Evolutionary conservation across 2,797 vertebrate species (phyloP), one percentile per base, ranked within the genome.

Genomic region (Holocentrus rufus): DNA sequence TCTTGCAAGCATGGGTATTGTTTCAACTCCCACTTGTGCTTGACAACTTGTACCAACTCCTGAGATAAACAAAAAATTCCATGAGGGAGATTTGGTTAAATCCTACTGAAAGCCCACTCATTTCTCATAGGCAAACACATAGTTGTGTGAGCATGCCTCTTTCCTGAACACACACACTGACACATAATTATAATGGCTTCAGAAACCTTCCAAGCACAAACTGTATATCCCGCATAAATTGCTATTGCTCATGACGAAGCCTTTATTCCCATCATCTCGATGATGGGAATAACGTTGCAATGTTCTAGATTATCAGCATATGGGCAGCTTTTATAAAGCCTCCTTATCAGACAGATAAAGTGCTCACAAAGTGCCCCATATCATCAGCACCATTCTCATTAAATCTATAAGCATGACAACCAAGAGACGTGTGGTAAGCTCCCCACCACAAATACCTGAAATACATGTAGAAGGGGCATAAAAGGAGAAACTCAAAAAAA

Each of bases 341-440:
- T 68, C 55, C 60, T 69, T 39, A 76, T 79, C 61, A 49, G 52
- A 22, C 1, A 42, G 54, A 84, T 65, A 66, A 81, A 71, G 69
- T 70, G 68, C 63, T 62, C 10, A 46, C 25, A 5, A 22, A 64
- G 20, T n/a, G 15, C 60, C 67, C 59, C 52, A 52, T 70, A 75
- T 72, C 57, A 65, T 67, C 70, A 68, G 23, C 4, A 52, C 15
- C 56, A 65, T 18, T 15, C 67, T 76, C 74, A 69, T 79, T 87
- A 81, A 73, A 69, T 57, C 74, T 56, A 86, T 76, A 70, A 77
- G 61, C 65, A 76, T 62, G 74, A 69, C 66, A 73, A 55, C 61
- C 23, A n/a, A 73, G 53, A 59, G 67, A 72, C 52, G 23, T n/a
- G 65, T 31, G 61, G 65, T 60, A 63, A 61, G 18, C 22, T 27